Evolutionary conservation across 1,140 invertebrate genomes (phyloP), one percentile per base, ranked within the genome.

Genomic region (Wasmannia auropunctata): DNA sequence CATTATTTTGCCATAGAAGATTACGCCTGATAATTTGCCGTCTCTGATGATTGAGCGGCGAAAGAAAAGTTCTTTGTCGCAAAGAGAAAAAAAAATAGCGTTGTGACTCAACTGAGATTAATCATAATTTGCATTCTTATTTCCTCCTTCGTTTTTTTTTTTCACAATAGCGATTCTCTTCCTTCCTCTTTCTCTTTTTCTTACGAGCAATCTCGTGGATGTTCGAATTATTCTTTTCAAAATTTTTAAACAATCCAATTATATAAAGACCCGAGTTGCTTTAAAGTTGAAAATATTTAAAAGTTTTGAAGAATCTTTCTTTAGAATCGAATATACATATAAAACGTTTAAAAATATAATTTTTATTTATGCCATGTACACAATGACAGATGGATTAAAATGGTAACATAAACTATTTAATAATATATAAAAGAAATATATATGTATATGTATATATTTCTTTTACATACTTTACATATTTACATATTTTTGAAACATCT

Each of bases 11-110:
- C 54, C 77, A 87, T 51, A 77, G 37, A 31, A 43, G 67, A 91
- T 77, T 86, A 75, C n/a, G 85, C 63, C 34, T 49, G 86, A 43
- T 86, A 90, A 91, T 91, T 69, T 37, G 67, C 46, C 37, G 54
- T 54, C 34, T 72, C 10, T 67, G n/a, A 19, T 80, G 49, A 86
- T 37, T 43, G 85, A 80, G 31, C 69, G 25, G 16, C 37, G 31
- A 31, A 7, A 72, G 14, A 46, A n/a, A 74, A 40, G 25, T 46
- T 58, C 16, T 58, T 58, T 67, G 22, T 43, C 25, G 8, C 62
- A 37, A 37, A 40, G n/a, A n/a, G n/a, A n/a, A 79, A 51, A 72
- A 65, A 56, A 81, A 54, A 76, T 65, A 63, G 56, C 25, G 34
- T 77, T 37, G 43, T 49, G 67, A 79, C 49, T 74, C 37, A 37